These are phyloP conservation scores for Drosophila bifasciata DNA, from an alignment of 1,140 invertebrate genomes.

Conservation along the genomic window DNA sequence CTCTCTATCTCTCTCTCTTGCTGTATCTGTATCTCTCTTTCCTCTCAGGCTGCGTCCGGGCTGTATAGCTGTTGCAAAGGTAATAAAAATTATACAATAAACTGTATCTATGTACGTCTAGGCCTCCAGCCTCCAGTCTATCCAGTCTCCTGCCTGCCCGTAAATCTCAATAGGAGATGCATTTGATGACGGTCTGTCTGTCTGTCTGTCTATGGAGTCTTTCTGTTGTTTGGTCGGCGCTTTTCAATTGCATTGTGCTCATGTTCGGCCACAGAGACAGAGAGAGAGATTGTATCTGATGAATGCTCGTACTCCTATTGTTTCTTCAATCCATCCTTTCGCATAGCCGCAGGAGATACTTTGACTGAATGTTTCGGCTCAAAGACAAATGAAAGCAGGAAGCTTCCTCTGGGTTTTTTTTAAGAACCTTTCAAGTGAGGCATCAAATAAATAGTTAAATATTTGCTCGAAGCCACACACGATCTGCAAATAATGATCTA, in stretches of 20 bases:
- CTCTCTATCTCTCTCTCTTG: neutral
- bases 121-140: neutral
- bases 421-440: too few relatives aligned
- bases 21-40: too few relatives aligned
- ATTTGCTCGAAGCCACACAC: too few relatives aligned
- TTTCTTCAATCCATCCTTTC: constrained; percentile 15
- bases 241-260: constrained; percentile 47
- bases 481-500: too few relatives aligned
- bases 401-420: too few relatives aligned
- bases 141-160: constrained; percentile 3
- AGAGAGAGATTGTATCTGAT: constrained; percentile 53
- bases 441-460: too few relatives aligned
- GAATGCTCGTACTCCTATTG: constrained; percentile 22
- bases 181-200: constrained; percentile 21
- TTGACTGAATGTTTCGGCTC: constrained; percentile 11
- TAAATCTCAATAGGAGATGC: constrained; percentile 36
- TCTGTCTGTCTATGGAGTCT: neutral
- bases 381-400: neutral
- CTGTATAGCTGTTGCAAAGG: constrained; percentile 20
- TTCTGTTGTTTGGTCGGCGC: constrained; percentile 5
- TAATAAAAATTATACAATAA: constrained; percentile 72
- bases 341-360: constrained; percentile 26
- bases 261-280: constrained; percentile 15
- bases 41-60: too few relatives aligned
- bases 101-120: constrained; percentile 5